A percentile compares a stretch with the other conserved stretches of the same genome.
These are phyloP conservation scores for Miltochrista miniata DNA, from an alignment of 2,888 invertebrate species.

Conservation along the genomic window DNA sequence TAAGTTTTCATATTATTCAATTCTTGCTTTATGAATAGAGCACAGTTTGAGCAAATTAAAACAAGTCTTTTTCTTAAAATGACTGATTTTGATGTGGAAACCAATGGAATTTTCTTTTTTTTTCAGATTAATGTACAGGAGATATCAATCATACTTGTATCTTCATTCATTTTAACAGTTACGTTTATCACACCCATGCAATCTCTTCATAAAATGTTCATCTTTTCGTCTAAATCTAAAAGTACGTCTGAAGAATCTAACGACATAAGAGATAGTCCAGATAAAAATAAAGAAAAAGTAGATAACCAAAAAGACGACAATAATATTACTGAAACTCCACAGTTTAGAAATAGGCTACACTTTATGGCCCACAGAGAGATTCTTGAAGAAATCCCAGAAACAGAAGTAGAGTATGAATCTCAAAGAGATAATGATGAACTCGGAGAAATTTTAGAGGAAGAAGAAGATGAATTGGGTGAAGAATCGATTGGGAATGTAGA, in stretches of 20 bases:
- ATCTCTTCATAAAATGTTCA: slow-evolving; percentile 62
- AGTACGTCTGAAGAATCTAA: slow-evolving; percentile 23
- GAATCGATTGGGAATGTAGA: slow-evolving; percentile 41
- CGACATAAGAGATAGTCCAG: slow-evolving; percentile 18
- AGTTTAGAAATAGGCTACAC: slow-evolving; percentile 50
- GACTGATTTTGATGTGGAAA: neutral
- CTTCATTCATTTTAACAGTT: slow-evolving; percentile 83
- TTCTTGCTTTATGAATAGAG: too few relatives aligned
- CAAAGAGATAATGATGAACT: slow-evolving; percentile 67
- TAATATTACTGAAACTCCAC: slow-evolving; percentile 45
- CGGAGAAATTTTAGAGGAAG: slow-evolving; percentile 75
- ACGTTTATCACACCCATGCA: slow-evolving; percentile 88
- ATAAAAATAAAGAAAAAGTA: slow-evolving; percentile 25
- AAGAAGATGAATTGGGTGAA: slow-evolving; percentile 59
- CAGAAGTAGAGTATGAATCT: slow-evolving; percentile 69
- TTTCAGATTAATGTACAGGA: slow-evolving; percentile 84
- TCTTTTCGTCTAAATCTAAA: slow-evolving; percentile 41
- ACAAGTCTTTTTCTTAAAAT: neutral
- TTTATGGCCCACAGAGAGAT: slow-evolving; percentile 73
- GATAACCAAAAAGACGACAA: slow-evolving; percentile 38
- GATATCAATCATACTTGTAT: slow-evolving; percentile 74
- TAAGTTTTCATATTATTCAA: slow-evolving; percentile 54
- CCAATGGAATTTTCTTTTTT: slow-evolving; percentile 15
- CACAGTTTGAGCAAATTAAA: too few relatives aligned
- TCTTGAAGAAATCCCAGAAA: slow-evolving; percentile 75